Conservation (phyloP, 1,140 invertebrate genomes). For the Pteromalus puparum region DNA sequence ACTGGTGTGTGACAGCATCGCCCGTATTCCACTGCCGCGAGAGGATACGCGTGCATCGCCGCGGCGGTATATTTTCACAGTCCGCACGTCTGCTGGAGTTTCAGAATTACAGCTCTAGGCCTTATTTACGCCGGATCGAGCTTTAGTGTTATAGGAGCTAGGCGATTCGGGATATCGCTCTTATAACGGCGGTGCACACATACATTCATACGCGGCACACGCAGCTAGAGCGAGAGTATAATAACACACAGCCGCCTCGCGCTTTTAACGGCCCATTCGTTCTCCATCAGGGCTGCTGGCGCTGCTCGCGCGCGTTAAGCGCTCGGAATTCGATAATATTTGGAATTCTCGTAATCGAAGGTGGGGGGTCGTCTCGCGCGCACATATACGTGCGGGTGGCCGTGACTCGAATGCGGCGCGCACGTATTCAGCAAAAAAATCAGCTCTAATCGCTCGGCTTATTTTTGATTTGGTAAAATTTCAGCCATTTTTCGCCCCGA, state of each 20-base stretch:
- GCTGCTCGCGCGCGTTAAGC: background rate
- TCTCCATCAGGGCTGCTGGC: background rate
- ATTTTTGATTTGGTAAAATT: no score
- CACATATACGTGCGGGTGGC: background rate
- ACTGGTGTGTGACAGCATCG: no score
- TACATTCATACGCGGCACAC: background rate
- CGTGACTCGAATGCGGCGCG: background rate
- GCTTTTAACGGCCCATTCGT: conserved; percentile 39
- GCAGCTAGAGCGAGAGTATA: background rate
- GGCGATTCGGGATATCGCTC: conserved; percentile 16
- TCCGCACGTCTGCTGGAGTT: background rate
- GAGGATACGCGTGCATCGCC: background rate
- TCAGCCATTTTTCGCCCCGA: no score
- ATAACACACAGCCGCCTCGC: conserved; percentile 10
- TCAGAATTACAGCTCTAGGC: background rate
- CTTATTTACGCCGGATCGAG: background rate
- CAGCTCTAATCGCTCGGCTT: no score
- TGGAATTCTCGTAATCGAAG: conserved; percentile 53
- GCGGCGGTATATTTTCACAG: background rate
- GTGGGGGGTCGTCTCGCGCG: background rate
- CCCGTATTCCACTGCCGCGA: no score
- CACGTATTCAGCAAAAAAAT: background rate
- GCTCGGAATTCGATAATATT: conserved; percentile 57
- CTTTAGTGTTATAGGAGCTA: background rate
- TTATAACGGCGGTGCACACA: conserved; percentile 2